Percentiles rank a stretch among this genome's conserved stretches.
These are phyloP conservation scores for Xiphophorus birchmanni DNA, from an alignment of 2,797 vertebrate species.

Conservation along the genomic window DNA sequence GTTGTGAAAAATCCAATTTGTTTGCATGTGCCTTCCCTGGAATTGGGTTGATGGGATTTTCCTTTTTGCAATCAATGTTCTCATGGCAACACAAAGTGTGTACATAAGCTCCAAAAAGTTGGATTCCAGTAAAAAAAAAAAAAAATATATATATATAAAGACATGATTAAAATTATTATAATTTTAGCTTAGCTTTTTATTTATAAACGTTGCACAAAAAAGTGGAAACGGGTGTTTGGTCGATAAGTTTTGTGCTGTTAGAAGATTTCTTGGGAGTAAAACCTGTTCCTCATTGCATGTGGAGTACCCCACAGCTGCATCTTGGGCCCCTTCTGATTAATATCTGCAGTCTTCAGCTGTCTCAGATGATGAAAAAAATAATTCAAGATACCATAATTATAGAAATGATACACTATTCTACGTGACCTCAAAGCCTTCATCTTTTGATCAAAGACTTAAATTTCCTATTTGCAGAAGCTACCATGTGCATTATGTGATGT, in stretches of 20 bases:
- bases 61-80: neutral
- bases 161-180: neutral
- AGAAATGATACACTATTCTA: neutral
- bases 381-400: neutral
- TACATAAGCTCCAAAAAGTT: neutral
- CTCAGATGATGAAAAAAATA: neutral
- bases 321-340: neutral
- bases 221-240: neutral
- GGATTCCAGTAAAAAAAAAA: neutral
- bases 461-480: neutral
- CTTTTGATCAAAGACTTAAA: neutral
- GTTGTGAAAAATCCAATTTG: constrained; percentile 11
- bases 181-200: neutral
- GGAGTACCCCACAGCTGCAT: neutral
- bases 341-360: neutral
- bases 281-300: neutral
- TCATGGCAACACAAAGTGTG: neutral
- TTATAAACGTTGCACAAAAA: neutral
- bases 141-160: neutral
- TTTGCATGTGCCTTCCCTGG: constrained; percentile 6
- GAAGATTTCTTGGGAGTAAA: neutral
- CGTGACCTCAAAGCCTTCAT: neutral
- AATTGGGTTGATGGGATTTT: constrained; percentile 2
- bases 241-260: neutral
- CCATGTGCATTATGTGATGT: neutral